A percentile compares a stretch with the other conserved stretches of the same genome.
These are phyloP conservation scores for Ophion costatus DNA, from an alignment of 2,888 invertebrate species.

Conservation along the genomic window DNA sequence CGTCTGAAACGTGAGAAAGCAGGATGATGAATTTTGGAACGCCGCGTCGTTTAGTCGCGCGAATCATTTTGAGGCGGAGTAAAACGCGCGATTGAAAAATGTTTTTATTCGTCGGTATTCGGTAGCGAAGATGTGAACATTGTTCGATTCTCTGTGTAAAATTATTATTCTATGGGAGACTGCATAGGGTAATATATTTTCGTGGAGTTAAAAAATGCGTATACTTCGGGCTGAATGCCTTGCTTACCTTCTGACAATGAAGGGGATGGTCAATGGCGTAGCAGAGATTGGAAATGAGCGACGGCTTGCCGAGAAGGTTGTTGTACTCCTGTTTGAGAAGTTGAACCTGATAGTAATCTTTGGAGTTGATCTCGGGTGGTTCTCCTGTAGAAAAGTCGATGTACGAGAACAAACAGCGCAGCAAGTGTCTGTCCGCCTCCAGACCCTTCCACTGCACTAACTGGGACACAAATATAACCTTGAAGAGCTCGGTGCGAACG, in stretches of 20 bases:
- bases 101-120: too few relatives aligned
- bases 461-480: constrained; percentile 85
- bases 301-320: constrained; percentile 92
- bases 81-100: too few relatives aligned
- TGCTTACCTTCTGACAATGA: constrained; percentile 88
- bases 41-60: background rate
- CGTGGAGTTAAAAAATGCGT: too few relatives aligned
- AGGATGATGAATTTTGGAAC: background rate
- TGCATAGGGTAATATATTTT: too few relatives aligned
- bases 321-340: constrained; percentile 91
- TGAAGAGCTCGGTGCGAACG: constrained; percentile 54
- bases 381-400: constrained; percentile 91
- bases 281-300: constrained; percentile 94
- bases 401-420: constrained; percentile 96
- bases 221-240: too few relatives aligned
- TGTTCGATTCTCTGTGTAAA: too few relatives aligned
- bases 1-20: constrained; percentile 85
- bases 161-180: too few relatives aligned
- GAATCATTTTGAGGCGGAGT: too few relatives aligned
- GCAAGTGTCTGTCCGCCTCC: constrained; percentile 98
- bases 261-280: constrained; percentile 94
- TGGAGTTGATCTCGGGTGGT: constrained; percentile 85
- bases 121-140: too few relatives aligned
- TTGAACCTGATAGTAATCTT: constrained; percentile 87
- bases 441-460: constrained; percentile 95